Evolutionary conservation across 2,888 invertebrate species (phyloP), one percentile per base, ranked within the genome.

Genomic region (Siphlonurus alternatus): DNA sequence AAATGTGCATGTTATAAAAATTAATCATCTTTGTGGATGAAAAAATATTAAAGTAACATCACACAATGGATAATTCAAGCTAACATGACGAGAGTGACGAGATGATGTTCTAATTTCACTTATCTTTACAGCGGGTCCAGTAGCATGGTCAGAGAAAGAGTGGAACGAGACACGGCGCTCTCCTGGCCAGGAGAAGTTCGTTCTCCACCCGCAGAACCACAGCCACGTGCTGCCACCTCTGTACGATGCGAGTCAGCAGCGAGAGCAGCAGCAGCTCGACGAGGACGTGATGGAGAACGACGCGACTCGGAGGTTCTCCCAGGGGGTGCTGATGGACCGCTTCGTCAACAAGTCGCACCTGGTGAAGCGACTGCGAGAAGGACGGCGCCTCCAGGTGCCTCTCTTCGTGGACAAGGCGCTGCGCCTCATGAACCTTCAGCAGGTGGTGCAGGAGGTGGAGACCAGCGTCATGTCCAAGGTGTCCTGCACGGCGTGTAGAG

Each of bases 401-500:
- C 81, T 86, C 1, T 87, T 92, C 70, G 87, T 92, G 15, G 89
- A 91, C 71, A 89, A 89, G 75, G 90, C 92, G 1, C 76, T 92
- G 65, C 87, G 87, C 72, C 76, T 93, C 63, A 78, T 93, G 53
- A 92, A 93, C 75, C 77, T 93, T 62, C 87, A 89, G 73, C 90
- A 92, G 79, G 92, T 93, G 0, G 85, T 88, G 63, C 79, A 80
- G 70, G 93, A 93, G 79, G 87, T 93, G 61, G 93, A 93, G 77
- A 91, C 91, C 70, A 90, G 90, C 61, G 87, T 93, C n/a, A 87
- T 92, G 87, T 91, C 91, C 1, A 89, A 86, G 75, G 91, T 93
- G 1, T 91, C 91, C 0, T 93, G 93, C 72, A 91, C 92, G 1
- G 93, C 93, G 10, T 93, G 93, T 72, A 89, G 88, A 77, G 89